phyloP scores from a whole-genome alignment of 2,113 vertebrate genomes.

The Heliornis fulica region DNA sequence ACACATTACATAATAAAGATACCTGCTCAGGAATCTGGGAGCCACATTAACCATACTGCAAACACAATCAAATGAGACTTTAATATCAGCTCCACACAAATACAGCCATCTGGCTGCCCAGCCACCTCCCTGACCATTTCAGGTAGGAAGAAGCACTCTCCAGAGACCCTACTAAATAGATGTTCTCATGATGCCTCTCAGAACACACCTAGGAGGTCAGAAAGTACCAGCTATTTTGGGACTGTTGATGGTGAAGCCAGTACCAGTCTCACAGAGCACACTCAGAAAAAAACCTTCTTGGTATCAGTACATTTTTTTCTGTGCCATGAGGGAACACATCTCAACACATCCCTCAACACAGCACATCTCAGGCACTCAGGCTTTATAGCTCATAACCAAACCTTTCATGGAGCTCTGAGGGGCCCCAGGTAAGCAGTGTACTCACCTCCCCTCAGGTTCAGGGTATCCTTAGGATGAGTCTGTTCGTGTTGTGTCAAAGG shows the following conservation, averaged over 20 bases:
- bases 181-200: background rate
- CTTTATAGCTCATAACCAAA: background rate
- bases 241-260: background rate
- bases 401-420: background rate
- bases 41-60: background rate
- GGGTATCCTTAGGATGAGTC: background rate
- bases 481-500: rapidly evolving
- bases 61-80: background rate
- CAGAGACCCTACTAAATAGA: background rate
- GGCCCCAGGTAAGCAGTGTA: background rate
- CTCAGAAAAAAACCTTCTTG: background rate
- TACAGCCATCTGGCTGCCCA: background rate
- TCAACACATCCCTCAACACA: background rate
- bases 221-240: background rate
- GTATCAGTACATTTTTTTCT: background rate
- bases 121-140: background rate
- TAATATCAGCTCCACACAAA: background rate
- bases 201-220: background rate
- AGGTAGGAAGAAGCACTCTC: background rate
- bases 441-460: background rate
- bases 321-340: background rate
- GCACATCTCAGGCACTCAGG: background rate
- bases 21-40: background rate
- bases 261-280: background rate
- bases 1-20: background rate